These are phyloP conservation scores for Eurosta solidaginis DNA, from an alignment of 1,140 invertebrate genomes.

Conservation along the genomic window DNA sequence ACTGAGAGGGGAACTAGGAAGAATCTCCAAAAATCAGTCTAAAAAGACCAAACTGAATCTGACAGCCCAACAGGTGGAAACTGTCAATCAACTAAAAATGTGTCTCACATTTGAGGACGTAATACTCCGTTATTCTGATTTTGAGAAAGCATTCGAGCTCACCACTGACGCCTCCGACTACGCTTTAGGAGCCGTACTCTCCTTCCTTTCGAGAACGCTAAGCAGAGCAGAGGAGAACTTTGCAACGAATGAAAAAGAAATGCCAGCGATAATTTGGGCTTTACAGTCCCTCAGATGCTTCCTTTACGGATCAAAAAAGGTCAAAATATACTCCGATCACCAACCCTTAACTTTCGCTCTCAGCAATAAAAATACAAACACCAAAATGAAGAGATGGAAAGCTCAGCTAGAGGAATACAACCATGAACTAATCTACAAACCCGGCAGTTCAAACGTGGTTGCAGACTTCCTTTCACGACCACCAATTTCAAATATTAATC, in stretches of 20 bases:
- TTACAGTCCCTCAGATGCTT: slow-evolving; percentile 57
- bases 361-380: too few relatives aligned
- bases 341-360: background rate
- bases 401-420: too few relatives aligned
- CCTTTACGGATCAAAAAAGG: too few relatives aligned
- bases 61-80: slow-evolving; percentile 35
- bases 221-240: slow-evolving; percentile 50
- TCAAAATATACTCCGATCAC: too few relatives aligned
- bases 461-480: too few relatives aligned
- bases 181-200: slow-evolving; percentile 46
- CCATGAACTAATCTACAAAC: too few relatives aligned
- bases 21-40: too few relatives aligned
- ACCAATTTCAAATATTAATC: too few relatives aligned
- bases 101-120: slow-evolving; percentile 47
- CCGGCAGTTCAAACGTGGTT: too few relatives aligned
- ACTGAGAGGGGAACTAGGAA: too few relatives aligned
- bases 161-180: slow-evolving; percentile 42
- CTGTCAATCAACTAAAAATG: slow-evolving; percentile 58
- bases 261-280: slow-evolving; percentile 57
- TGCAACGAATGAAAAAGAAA: slow-evolving; percentile 42
- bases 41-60: slow-evolving; percentile 34
- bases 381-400: too few relatives aligned
- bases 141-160: slow-evolving; percentile 43
- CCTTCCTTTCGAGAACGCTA: slow-evolving; percentile 43
- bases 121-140: slow-evolving; percentile 53